A percentile compares a stretch with the other conserved stretches of the same genome.
Conservation (phyloP, 2,888 invertebrate genomes). For the Drosophila kambysellisi region DNA sequence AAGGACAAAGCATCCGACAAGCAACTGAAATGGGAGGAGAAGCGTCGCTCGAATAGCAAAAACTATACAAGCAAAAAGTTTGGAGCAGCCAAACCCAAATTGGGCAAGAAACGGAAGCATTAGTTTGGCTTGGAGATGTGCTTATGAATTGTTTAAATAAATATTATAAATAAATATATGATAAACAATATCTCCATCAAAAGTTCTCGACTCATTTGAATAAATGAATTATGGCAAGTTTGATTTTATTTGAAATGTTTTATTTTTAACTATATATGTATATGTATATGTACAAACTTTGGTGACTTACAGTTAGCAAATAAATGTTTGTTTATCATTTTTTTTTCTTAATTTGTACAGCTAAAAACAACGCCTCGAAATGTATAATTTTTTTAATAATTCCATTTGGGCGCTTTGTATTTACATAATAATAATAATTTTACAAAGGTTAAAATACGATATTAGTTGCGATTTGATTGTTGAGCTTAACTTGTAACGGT, state of each 20-base stretch:
- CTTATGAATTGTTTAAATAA: conserved; percentile 42
- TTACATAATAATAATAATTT: conserved; percentile 10
- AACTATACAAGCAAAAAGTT: conserved; percentile 74
- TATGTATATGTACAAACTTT: conserved; percentile 61
- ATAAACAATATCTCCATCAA: neutral
- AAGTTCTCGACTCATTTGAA: neutral
- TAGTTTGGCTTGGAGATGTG: conserved; percentile 18
- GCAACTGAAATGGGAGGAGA: conserved; percentile 93
- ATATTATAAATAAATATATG: conserved; percentile 15
- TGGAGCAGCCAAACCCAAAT: conserved; percentile 31
- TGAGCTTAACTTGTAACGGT: conserved; percentile 38
- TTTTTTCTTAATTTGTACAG: conserved; percentile 9
- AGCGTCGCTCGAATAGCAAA: conserved; percentile 85
- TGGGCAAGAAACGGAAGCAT: conserved; percentile 70
- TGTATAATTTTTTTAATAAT: neutral
- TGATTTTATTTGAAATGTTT: conserved; percentile 42
- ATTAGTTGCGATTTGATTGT: conserved; percentile 52
- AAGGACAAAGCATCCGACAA: conserved; percentile 92
- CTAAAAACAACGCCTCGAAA: conserved; percentile 44
- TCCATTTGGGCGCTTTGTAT: conserved; percentile 14
- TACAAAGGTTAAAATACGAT: conserved; percentile 27
- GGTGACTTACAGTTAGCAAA: conserved; percentile 66
- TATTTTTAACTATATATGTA: conserved; percentile 50
- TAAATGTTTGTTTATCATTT: conserved; percentile 6
- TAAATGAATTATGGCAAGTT: neutral